Conservation (phyloP, 2,888 invertebrate genomes). For the Cephus runcator region DNA sequence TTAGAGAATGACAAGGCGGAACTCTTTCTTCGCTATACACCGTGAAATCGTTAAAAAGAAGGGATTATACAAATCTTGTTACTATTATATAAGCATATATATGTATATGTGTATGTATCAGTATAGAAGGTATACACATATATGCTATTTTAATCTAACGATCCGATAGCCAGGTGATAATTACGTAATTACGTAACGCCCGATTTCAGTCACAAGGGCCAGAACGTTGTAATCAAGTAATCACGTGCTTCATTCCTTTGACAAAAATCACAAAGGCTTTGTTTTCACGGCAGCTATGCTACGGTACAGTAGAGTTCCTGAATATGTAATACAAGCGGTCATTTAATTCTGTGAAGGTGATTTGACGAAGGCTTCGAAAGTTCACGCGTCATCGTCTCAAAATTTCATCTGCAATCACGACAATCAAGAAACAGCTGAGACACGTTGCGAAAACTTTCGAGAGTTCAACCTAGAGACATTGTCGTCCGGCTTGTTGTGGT, state of each 20-base stretch:
- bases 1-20: background rate
- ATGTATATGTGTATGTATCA: background rate
- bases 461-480: background rate
- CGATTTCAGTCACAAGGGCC: background rate
- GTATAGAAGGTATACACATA: background rate
- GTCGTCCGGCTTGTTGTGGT: background rate
- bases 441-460: background rate
- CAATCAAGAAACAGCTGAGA: background rate
- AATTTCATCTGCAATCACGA: background rate
- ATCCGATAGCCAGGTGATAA: background rate
- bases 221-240: background rate
- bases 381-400: background rate
- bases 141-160: background rate
- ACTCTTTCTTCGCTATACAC: background rate
- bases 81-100: background rate
- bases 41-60: background rate
- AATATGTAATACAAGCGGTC: background rate
- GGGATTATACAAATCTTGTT: background rate
- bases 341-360: background rate
- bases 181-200: background rate
- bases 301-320: background rate
- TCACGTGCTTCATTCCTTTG: background rate
- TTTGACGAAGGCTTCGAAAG: background rate
- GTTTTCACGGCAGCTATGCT: background rate
- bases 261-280: background rate